These are phyloP conservation scores for Barypeithes pellucidus DNA, from an alignment of 2,888 invertebrate genomes.

Conservation along the genomic window DNA sequence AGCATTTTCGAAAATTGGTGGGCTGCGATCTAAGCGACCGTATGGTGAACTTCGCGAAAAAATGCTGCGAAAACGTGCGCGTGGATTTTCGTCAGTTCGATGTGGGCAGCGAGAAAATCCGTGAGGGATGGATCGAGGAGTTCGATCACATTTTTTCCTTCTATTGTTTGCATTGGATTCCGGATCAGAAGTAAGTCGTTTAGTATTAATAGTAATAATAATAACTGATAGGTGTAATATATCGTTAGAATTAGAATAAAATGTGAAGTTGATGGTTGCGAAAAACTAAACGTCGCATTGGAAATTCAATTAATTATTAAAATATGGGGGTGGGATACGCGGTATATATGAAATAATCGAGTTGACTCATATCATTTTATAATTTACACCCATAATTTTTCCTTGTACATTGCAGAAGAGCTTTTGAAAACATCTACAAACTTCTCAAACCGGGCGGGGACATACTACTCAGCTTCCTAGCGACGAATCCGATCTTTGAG, in stretches of 20 bases:
- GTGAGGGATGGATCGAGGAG: slow-evolving; percentile 65
- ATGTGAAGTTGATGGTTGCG: too few relatives aligned
- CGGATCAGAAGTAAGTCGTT: slow-evolving; percentile 78
- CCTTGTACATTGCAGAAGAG: slow-evolving; percentile 70
- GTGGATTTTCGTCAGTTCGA: slow-evolving; percentile 75
- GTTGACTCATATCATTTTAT: too few relatives aligned
- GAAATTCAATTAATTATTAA: too few relatives aligned
- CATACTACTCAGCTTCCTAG: slow-evolving; percentile 79
- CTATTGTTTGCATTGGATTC: slow-evolving; percentile 87
- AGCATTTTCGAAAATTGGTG: slow-evolving; percentile 70
- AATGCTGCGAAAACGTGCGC: slow-evolving; percentile 71
- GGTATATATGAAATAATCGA: too few relatives aligned
- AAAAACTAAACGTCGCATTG: too few relatives aligned
- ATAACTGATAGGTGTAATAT: too few relatives aligned
- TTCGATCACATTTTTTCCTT: slow-evolving; percentile 85
- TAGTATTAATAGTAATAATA: too few relatives aligned
- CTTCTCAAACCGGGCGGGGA: slow-evolving; percentile 81
- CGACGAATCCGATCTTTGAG: slow-evolving; percentile 80
- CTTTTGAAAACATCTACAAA: slow-evolving; percentile 78
- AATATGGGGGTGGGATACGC: too few relatives aligned
- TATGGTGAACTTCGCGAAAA: slow-evolving; percentile 80
- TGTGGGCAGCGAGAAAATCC: slow-evolving; percentile 73
- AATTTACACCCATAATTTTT: too few relatives aligned
- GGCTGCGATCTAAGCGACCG: slow-evolving; percentile 81
- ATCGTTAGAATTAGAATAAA: too few relatives aligned